Evolutionary conservation across 2,888 invertebrate genomes (phyloP), one percentile per base, ranked within the genome.

Genomic region (Ormyrus rosae): DNA sequence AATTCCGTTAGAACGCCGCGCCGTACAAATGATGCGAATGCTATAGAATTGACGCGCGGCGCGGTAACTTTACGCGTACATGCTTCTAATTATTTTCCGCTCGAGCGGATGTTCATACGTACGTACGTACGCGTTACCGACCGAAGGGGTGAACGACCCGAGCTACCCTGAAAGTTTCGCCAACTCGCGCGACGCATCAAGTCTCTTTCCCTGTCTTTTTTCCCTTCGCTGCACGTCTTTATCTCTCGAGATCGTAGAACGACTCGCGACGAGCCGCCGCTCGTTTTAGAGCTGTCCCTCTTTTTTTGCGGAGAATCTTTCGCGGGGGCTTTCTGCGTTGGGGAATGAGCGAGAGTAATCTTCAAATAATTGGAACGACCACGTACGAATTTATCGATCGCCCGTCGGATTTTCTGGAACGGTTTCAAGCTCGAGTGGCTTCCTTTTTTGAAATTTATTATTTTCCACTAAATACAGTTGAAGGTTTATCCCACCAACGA

Each of bases 341-440:
- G n/a, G 13, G 11, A 70, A 70, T 45, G 13, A 70, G 46, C 70
- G 56, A n/a, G 46, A 58, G 70, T 58, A 70, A 70, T 70, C 70
- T 70, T 58, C 45, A 48, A 70, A 70, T 70, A 70, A 70, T 70
- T 70, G 70, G 58, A 70, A 70, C 13, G 48, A 10, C 11, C 34
- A 19, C 5, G 9, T 8, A 8, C 6, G 34, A 2, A 5, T 19
- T 5, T 46, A 63, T 8, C 45, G 7, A 48, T 10, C 6, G 7
- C 13, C n/a, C 34, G 5, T 64, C 13, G 48, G 48, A 3, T 19
- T 6, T 58, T n/a, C 58, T 8, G 6, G 58, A 34, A 58, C 58
- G n/a, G 34, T 58, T 58, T 58, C 10, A 58, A n/a, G n/a, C 10
- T 58, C n/a, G 58, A 58, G n/a, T 6, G n/a, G 34, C 2, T 34